phyloP scores from a whole-genome alignment of 2,888 invertebrate genomes.

The Zonitis immaculata region DNA sequence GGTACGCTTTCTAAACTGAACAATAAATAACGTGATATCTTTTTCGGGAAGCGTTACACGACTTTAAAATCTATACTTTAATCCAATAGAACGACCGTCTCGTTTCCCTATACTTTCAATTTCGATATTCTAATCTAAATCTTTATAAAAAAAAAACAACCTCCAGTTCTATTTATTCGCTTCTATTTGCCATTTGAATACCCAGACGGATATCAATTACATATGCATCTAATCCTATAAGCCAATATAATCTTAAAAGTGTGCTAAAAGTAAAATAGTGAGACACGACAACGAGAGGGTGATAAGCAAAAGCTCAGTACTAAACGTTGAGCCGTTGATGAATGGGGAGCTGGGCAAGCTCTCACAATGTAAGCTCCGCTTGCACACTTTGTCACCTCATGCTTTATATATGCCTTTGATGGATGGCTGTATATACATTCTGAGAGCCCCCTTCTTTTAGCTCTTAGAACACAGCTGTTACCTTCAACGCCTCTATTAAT shows the following conservation, averaged over 20 bases:
- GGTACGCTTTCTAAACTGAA: background rate
- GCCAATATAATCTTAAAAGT: constrained; percentile 36
- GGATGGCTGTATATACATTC: constrained; percentile 37
- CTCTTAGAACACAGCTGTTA: constrained; percentile 39
- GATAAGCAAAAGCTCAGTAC: constrained; percentile 36
- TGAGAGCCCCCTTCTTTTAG: background rate
- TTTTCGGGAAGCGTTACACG: constrained; percentile 14
- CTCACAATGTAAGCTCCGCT: constrained; percentile 39
- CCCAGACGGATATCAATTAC: background rate
- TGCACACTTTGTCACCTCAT: constrained; percentile 46
- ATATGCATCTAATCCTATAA: constrained; percentile 28
- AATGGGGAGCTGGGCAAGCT: constrained; percentile 42
- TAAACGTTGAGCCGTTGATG: constrained; percentile 43
- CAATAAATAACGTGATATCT: constrained; percentile 26
- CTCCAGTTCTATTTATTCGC: background rate
- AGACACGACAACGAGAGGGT: constrained; percentile 19
- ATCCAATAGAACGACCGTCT: constrained; percentile 31
- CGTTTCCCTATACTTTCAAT: constrained; percentile 34
- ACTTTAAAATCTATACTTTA: constrained; percentile 25
- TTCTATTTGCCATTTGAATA: background rate
- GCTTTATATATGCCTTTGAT: constrained; percentile 43
- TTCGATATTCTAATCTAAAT: constrained; percentile 33
- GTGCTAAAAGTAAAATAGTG: constrained; percentile 31
- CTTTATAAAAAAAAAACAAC: constrained; percentile 27
- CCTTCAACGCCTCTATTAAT: constrained; percentile 45